Evolutionary conservation across 2,113 vertebrate species (phyloP).

Genomic region (Paradoxurus hermaphroditus): DNA sequence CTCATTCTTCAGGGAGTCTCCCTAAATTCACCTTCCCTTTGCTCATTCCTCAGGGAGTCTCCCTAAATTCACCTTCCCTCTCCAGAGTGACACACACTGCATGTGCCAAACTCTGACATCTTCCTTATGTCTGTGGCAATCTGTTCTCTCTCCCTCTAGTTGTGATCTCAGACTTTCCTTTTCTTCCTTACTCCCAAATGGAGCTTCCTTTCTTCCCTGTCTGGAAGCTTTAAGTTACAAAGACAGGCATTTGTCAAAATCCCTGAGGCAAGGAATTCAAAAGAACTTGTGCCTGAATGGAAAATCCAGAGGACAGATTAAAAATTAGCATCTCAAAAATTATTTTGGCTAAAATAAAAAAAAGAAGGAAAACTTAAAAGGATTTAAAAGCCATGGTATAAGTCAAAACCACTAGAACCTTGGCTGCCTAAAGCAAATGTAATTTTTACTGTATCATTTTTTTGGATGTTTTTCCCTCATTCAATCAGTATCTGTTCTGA

Average conservation of each 20-base stretch:
- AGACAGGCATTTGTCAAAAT: background rate
- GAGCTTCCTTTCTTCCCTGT: background rate
- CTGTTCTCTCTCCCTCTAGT: background rate
- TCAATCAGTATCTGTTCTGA: background rate
- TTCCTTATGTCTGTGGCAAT: background rate
- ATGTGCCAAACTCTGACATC: background rate
- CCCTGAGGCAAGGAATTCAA: background rate
- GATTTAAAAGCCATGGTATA: background rate
- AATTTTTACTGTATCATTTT: background rate
- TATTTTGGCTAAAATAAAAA: background rate
- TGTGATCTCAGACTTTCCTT: background rate
- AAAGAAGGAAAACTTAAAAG: background rate
- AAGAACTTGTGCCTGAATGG: background rate
- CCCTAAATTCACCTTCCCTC: background rate
- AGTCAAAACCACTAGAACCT: background rate
- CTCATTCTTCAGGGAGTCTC: too few relatives aligned
- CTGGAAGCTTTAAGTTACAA: background rate
- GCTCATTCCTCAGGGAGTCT: background rate
- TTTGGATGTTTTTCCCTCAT: background rate
- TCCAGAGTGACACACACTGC: accelerated
- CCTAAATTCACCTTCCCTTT: background rate
- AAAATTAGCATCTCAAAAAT: background rate
- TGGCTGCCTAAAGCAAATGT: background rate
- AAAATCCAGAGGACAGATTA: background rate
- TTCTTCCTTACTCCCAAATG: background rate